phyloP scores from a whole-genome alignment of 2,797 vertebrate genomes.

The Poeciliopsis presidionis region DNA sequence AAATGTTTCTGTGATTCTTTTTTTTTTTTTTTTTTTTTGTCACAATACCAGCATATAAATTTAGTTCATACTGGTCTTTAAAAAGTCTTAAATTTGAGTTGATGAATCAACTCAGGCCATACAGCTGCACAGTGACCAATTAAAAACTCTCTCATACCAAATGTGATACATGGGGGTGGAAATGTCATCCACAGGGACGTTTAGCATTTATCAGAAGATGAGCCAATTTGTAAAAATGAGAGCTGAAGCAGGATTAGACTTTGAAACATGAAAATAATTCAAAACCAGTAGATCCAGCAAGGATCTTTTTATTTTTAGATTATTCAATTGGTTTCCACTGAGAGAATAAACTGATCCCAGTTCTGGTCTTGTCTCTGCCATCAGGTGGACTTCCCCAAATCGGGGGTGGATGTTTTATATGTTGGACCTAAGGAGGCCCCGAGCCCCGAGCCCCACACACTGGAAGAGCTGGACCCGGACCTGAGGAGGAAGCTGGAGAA shows the following conservation, averaged over 20 bases:
- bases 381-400: constrained; percentile 92
- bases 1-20: too few species aligned
- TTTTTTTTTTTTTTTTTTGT: too few species aligned
- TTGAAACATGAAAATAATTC: not conserved
- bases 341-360: not conserved
- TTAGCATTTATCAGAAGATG: not conserved
- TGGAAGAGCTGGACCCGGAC: constrained; percentile 88
- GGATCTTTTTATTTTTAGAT: not conserved
- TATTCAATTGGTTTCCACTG: not conserved
- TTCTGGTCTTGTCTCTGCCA: constrained; percentile 11
- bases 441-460: constrained; percentile 71
- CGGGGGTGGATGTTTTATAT: constrained; percentile 87
- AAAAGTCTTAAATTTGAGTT: too few species aligned
- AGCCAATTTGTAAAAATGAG: not conserved
- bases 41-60: too few species aligned
- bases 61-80: too few species aligned
- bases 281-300: not conserved
- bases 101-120: not conserved
- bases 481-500: constrained; percentile 84
- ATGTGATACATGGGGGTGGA: not conserved
- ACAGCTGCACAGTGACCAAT: not conserved
- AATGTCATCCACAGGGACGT: not conserved
- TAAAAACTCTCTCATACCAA: not conserved
- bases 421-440: constrained; percentile 83
- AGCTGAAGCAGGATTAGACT: not conserved